phyloP scores from a whole-genome alignment of 2,113 vertebrate genomes.

The Xenopus borealis region DNA sequence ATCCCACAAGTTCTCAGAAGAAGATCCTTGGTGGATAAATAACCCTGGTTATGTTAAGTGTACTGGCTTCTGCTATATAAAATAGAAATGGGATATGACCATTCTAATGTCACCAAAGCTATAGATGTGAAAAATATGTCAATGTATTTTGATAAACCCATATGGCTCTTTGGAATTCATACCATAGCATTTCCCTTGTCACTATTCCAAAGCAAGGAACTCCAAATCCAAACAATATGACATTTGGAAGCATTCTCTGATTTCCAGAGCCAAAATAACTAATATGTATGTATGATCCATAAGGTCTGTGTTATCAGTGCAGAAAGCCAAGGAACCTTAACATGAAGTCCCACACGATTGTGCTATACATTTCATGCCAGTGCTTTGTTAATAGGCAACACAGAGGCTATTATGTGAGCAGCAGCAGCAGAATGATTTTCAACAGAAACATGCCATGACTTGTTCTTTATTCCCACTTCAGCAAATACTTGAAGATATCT shows the following conservation, averaged over 20 bases:
- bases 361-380: conserved; percentile 9
- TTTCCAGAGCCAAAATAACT: not conserved
- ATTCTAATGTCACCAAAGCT: too few relatives aligned
- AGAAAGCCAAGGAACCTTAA: conserved; percentile 27
- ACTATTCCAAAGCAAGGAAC: conserved; percentile 37
- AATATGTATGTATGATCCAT: conserved; percentile 7
- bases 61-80: too few relatives aligned
- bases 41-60: too few relatives aligned
- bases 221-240: conserved; percentile 28
- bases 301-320: conserved; percentile 15
- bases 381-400: conserved; percentile 15
- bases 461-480: conserved; percentile 6
- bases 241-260: conserved; percentile 4
- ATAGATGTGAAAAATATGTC: not conserved
- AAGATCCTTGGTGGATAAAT: too few relatives aligned
- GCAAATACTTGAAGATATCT: not conserved
- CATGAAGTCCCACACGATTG: conserved; percentile 1
- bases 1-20: too few relatives aligned
- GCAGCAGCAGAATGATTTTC: too few relatives aligned
- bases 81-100: too few relatives aligned
- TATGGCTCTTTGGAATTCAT: not conserved
- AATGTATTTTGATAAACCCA: not conserved
- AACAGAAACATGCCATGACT: conserved; percentile 1
- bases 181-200: not conserved
- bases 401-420: not conserved